Percentiles rank a stretch among this genome's conserved stretches.
Evolutionary conservation across 2,797 vertebrate species (phyloP).

Genomic region (Arrhamphus sclerolepis): DNA sequence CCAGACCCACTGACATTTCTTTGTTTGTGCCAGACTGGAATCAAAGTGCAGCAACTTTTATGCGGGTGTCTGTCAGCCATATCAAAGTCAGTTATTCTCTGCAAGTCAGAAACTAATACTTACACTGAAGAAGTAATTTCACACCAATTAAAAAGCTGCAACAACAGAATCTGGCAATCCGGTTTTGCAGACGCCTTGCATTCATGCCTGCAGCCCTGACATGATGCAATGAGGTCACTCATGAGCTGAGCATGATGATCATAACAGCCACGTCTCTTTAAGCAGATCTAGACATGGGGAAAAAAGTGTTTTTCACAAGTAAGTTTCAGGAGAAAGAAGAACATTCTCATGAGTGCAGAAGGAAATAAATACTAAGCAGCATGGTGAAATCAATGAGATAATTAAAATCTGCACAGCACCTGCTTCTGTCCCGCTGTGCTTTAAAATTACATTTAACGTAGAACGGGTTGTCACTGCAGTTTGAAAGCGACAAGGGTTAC

Average conservation of each 20-base stretch:
- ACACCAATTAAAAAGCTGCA: constrained; percentile 80
- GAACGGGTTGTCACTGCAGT: constrained; percentile 63
- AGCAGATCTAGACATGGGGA: no score
- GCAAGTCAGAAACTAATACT: constrained; percentile 60
- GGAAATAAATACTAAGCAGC: constrained; percentile 72
- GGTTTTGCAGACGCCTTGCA: constrained; percentile 40
- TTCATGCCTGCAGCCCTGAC: constrained; percentile 47
- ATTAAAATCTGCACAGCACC: constrained; percentile 76
- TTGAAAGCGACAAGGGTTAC: constrained; percentile 30
- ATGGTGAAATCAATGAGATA: constrained; percentile 66
- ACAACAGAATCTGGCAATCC: constrained; percentile 65
- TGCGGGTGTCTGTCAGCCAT: constrained; percentile 59
- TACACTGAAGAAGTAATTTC: constrained; percentile 78
- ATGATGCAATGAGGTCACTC: constrained; percentile 71
- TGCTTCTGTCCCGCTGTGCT: constrained; percentile 71
- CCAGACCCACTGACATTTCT: constrained; percentile 36
- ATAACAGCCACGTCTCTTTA: constrained; percentile 33
- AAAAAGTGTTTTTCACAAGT: not conserved
- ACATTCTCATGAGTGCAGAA: constrained; percentile 45
- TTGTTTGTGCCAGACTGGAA: constrained; percentile 54
- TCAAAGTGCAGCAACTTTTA: constrained; percentile 47
- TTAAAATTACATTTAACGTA: constrained; percentile 81
- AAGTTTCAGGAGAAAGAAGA: constrained; percentile 14
- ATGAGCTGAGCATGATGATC: constrained; percentile 46
- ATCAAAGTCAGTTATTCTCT: constrained; percentile 66